phyloP scores from a whole-genome alignment of 2,113 vertebrate genomes.

The Clarias batrachus region DNA sequence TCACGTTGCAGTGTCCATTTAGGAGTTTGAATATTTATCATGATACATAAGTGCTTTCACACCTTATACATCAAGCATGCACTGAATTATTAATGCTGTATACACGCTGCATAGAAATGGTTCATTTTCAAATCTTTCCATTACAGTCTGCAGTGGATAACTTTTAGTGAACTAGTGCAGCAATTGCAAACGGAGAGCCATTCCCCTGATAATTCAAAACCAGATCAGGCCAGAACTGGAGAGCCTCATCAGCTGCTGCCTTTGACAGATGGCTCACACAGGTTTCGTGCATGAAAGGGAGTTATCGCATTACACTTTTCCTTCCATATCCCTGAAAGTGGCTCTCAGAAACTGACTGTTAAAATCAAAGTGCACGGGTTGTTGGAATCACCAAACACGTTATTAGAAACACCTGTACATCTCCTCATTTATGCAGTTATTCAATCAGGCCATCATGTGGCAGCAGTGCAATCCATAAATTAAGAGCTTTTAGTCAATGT shows the following conservation, averaged over 20 bases:
- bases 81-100: constrained; percentile 21
- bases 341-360: constrained; percentile 14
- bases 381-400: not conserved
- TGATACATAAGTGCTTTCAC: constrained; percentile 7
- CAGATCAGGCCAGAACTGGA: constrained; percentile 7
- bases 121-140: constrained; percentile 4
- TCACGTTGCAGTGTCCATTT: constrained; percentile 10
- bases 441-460: not conserved
- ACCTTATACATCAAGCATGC: constrained; percentile 6
- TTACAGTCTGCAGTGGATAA: not conserved
- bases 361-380: not conserved
- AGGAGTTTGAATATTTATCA: not conserved
- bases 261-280: constrained; percentile 39
- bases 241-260: constrained; percentile 10
- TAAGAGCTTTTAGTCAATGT: too few species aligned
- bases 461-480: not conserved
- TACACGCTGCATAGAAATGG: not conserved
- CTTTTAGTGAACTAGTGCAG: not conserved
- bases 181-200: not conserved
- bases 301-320: not conserved
- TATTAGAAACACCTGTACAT: not conserved
- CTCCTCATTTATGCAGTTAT: constrained; percentile 1
- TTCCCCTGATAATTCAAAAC: constrained; percentile 7
- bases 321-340: constrained; percentile 34
- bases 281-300: constrained; percentile 3